Base-by-base conservation (phyloP, 2,797 vertebrate genomes). In the Microtus obscurus region DNA sequence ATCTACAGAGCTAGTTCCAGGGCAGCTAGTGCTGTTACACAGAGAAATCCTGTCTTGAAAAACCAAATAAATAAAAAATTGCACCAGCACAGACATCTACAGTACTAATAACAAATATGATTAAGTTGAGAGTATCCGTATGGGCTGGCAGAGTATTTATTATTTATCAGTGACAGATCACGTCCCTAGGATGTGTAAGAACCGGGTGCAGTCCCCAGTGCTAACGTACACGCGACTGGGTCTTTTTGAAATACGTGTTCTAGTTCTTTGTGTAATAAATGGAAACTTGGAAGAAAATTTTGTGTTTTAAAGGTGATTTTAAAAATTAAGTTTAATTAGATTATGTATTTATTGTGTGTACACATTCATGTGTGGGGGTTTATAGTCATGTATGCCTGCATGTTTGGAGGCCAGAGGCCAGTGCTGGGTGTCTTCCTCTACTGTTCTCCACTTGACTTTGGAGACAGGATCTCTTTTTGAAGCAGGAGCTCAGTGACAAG, bases 231-330 rank as follows among this genome's bases (percentile, higher is more conserved):
- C 16, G 31, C 21, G 27, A 69, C 4, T 69, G 63, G 31, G 23
- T 14, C 56, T 61, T n/a, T 78, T 48, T 53, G 40, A 40, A 34
- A 79, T 34, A 53, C 5, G 14, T 92, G 43, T 91, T 93, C 61
- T 77, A 95, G 21, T 93, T 94, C 86, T 71, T 61, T 89, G 53
- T 78, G 80, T 89, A 88, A 69, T 43, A 80, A 78, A 53, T 59
- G 90, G 79, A 63, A 56, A 92, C 21, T 51, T 23, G 74, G 43
- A 86, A 92, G 92, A 89, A 80, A 91, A 48, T 17, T 45, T 59
- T 45, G 29, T 25, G n/a, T 37, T 67, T 90, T 43, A n/a, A 34
- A 77, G 37, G 37, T 40, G 61, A 78, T 79, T 73, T 82, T 90
- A 13, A 76, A 34, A 77, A 25, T 73, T 74, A 56, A 87, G 45